Percentiles rank a stretch among this genome's conserved stretches.
Conservation (phyloP, 2,113 vertebrate species). For the Seriola rivoliana region DNA sequence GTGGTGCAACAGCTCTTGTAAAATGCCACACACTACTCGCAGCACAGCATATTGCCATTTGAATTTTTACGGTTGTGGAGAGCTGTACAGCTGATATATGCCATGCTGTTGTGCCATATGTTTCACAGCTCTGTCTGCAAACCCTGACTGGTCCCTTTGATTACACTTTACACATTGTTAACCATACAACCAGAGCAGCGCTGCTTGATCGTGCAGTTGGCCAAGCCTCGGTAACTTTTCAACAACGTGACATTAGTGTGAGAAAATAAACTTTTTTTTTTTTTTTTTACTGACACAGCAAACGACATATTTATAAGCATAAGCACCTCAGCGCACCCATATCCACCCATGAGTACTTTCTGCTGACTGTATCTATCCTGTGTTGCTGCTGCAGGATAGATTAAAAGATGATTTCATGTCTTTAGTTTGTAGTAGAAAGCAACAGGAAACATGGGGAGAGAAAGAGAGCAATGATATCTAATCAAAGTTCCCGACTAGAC, state of each 20-base stretch:
- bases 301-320: neutral
- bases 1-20: constrained; percentile 51
- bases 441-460: neutral
- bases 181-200: constrained; percentile 31
- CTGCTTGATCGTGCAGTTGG: neutral
- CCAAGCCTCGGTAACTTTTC: constrained; percentile 13
- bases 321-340: neutral
- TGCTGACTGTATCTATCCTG: neutral
- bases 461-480: neutral
- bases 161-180: constrained; percentile 78
- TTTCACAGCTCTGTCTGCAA: constrained; percentile 71
- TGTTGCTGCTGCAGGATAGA: neutral
- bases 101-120: constrained; percentile 77
- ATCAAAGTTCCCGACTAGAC: neutral
- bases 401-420: neutral
- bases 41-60: constrained; percentile 55
- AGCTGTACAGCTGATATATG: constrained; percentile 45
- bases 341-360: neutral
- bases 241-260: constrained; percentile 5
- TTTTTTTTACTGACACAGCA: neutral
- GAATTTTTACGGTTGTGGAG: constrained; percentile 36
- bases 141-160: constrained; percentile 72
- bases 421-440: neutral
- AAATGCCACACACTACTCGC: constrained; percentile 40
- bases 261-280: neutral